A percentile compares a stretch with the other conserved stretches of the same genome.
These are phyloP conservation scores for Ophioderma brevispina DNA, from an alignment of 35 echinoderm and acorn worm species.

Conservation along the genomic window DNA sequence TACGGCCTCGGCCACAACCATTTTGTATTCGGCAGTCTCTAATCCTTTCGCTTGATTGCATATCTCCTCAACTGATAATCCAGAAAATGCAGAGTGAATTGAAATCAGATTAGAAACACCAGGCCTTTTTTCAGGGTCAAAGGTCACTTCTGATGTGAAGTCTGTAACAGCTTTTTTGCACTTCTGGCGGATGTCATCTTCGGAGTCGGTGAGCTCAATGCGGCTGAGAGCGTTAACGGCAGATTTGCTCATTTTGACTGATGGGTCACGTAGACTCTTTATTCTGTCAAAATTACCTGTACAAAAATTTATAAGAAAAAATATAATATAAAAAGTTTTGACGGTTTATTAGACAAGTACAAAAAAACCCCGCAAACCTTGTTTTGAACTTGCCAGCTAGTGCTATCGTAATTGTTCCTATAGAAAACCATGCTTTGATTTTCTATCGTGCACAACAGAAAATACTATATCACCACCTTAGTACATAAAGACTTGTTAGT, in stretches of 20 bases:
- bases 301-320: slow-evolving; percentile 9
- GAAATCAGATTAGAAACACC: slow-evolving; percentile 89
- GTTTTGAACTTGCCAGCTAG: too few species aligned
- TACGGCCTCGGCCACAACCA: slow-evolving; percentile 75
- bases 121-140: slow-evolving; percentile 76
- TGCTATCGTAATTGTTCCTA: too few species aligned
- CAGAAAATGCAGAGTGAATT: slow-evolving; percentile 78
- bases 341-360: too few species aligned
- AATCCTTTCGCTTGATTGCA: slow-evolving; percentile 50
- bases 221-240: slow-evolving; percentile 63
- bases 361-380: too few species aligned
- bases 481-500: too few species aligned
- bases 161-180: slow-evolving; percentile 92
- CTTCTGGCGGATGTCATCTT: slow-evolving; percentile 70
- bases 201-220: slow-evolving; percentile 84
- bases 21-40: slow-evolving; percentile 86
- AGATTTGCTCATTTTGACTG: slow-evolving; percentile 97
- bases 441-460: too few species aligned
- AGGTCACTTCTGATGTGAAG: slow-evolving; percentile 91
- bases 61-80: slow-evolving; percentile 47
- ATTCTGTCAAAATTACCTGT: slow-evolving; percentile 79
- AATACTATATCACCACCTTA: too few species aligned
- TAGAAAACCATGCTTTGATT: too few species aligned
- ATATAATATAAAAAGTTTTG: too few species aligned
- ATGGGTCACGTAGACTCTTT: slow-evolving; percentile 89